phyloP scores from a whole-genome alignment of 2,113 vertebrate genomes.

The Megaleporinus macrocephalus region DNA sequence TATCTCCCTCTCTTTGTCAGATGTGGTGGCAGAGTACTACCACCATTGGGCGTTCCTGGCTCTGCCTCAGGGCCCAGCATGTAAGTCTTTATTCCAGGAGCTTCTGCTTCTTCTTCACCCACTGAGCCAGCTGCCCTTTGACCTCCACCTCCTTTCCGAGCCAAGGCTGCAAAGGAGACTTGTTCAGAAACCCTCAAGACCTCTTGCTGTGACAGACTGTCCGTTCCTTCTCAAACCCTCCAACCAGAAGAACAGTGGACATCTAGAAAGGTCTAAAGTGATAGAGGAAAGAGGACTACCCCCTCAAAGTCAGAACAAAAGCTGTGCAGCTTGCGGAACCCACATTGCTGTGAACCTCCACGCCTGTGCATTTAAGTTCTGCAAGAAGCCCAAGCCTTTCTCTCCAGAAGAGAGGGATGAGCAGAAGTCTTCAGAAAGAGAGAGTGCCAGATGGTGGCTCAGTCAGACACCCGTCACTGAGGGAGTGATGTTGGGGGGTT shows the following conservation, averaged over 20 bases:
- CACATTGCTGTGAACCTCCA: slow-evolving; percentile 6
- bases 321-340: not conserved
- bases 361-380: slow-evolving; percentile 7
- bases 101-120: slow-evolving; percentile 92
- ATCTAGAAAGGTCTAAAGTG: not conserved
- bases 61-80: slow-evolving; percentile 78
- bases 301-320: not conserved
- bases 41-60: slow-evolving; percentile 92
- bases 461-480: slow-evolving; percentile 73
- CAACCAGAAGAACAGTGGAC: not conserved
- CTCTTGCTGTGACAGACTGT: slow-evolving; percentile 22
- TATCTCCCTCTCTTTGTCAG: slow-evolving; percentile 64
- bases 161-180: slow-evolving; percentile 80
- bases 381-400: slow-evolving; percentile 22
- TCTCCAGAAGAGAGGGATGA: slow-evolving; percentile 1
- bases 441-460: slow-evolving; percentile 62
- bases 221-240: slow-evolving; percentile 21
- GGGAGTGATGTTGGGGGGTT: slow-evolving; percentile 74
- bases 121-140: slow-evolving; percentile 91
- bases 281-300: not conserved
- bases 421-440: slow-evolving; percentile 62
- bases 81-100: slow-evolving; percentile 88
- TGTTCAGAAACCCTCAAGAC: not conserved
- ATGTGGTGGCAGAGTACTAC: slow-evolving; percentile 87
- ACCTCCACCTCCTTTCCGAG: slow-evolving; percentile 91